Conservation (phyloP, 1,140 invertebrate genomes). For the Pachypeltis micranthus region DNA sequence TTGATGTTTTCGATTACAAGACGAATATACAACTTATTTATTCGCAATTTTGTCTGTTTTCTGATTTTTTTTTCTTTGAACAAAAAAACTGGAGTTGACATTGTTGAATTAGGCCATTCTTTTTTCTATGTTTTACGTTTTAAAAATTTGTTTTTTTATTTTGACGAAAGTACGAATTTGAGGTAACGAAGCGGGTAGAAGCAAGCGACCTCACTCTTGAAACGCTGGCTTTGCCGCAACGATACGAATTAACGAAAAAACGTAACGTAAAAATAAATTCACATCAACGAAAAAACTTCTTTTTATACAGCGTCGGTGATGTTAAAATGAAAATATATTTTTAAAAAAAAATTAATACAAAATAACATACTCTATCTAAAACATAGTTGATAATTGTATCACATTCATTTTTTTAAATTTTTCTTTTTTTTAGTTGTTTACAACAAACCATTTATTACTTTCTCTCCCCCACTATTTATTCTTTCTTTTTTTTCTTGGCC, state of each 20-base stretch:
- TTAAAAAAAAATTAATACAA: constrained; percentile 25
- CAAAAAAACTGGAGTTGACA: constrained; percentile 18
- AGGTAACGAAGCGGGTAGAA: constrained; percentile 24
- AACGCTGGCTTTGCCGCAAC: constrained; percentile 21
- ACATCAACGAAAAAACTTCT: too few species aligned
- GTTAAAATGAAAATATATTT: constrained; percentile 24
- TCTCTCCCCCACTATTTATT: too few species aligned
- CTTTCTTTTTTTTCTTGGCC: constrained; percentile 16
- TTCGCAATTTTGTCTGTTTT: constrained; percentile 3
- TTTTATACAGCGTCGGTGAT: constrained; percentile 16
- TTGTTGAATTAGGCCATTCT: constrained; percentile 23
- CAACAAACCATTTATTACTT: constrained; percentile 20
- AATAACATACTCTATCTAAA: constrained; percentile 23
- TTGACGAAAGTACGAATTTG: constrained; percentile 5
- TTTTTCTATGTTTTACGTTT: constrained; percentile 4
- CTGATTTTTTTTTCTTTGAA: constrained; percentile 11
- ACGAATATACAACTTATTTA: neutral
- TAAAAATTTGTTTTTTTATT: constrained; percentile 6
- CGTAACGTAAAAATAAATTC: constrained; percentile 21
- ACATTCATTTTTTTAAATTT: constrained; percentile 28
- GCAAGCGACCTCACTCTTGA: constrained; percentile 27
- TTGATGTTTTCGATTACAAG: constrained; percentile 6
- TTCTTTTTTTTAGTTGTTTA: constrained; percentile 23
- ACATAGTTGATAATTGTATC: constrained; percentile 28
- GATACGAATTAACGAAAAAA: constrained; percentile 22